Evolutionary conservation across 2,888 invertebrate genomes (phyloP).

Genomic region (Perithous albicinctus): DNA sequence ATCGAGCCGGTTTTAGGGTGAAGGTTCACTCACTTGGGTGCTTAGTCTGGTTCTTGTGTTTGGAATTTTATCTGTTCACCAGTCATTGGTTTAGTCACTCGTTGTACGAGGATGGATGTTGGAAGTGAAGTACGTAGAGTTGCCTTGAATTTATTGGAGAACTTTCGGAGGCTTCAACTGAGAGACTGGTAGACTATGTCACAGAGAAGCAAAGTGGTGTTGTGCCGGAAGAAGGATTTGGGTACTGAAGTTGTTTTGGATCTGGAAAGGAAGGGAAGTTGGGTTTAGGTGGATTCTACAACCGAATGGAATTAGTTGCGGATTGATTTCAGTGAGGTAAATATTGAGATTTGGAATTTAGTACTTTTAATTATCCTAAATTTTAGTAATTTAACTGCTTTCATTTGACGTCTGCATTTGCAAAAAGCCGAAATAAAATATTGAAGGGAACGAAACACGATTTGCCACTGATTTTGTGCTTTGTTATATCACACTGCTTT

Average conservation of each 20-base stretch:
- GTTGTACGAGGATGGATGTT: conserved; percentile 21
- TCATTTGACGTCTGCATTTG: neutral
- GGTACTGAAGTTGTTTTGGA: neutral
- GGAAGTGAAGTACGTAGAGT: conserved; percentile 26
- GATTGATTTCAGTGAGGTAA: neutral
- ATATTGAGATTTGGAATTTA: neutral
- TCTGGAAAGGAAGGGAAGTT: neutral
- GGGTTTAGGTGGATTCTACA: neutral
- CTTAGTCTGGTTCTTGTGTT: neutral
- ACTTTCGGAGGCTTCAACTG: neutral
- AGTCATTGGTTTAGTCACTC: neutral
- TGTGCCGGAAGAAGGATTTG: neutral
- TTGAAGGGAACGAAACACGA: no score
- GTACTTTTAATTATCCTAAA: neutral
- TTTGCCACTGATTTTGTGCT: conserved; percentile 39
- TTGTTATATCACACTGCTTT: conserved; percentile 44
- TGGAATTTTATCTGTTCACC: neutral
- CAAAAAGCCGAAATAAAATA: no score
- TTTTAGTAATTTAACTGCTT: neutral
- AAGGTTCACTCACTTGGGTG: neutral
- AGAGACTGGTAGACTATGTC: neutral
- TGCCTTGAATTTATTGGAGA: conserved; percentile 17
- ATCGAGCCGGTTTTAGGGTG: conserved; percentile 7
- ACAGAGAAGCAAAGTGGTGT: neutral
- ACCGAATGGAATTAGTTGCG: neutral